Conservation (phyloP, 2,113 vertebrate genomes). For the Brachyhypopomus occidentalis region DNA sequence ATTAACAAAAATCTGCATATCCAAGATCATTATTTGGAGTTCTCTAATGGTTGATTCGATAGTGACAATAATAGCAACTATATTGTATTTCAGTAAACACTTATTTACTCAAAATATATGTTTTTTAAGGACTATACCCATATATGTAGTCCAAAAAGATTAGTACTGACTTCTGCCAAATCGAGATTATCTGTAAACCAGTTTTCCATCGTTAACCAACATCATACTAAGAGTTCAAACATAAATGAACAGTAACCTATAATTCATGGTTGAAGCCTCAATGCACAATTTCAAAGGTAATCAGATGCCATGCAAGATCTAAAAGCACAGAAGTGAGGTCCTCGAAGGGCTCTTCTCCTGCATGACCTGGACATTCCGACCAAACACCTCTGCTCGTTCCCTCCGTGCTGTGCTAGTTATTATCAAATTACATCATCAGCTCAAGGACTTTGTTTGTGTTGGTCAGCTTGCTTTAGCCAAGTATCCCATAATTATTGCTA, state of each 20-base stretch:
- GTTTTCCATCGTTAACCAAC: no score
- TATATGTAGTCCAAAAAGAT: no score
- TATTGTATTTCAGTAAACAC: no score
- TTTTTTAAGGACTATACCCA: no score
- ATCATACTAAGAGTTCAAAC: not conserved
- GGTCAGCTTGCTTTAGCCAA: slow-evolving; percentile 37
- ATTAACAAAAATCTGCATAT: not conserved
- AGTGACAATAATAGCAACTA: not conserved
- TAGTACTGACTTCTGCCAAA: no score
- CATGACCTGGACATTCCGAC: slow-evolving; percentile 30
- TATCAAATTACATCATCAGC: slow-evolving; percentile 31
- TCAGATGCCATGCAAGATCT: no score
- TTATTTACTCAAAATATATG: no score
- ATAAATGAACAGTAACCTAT: not conserved
- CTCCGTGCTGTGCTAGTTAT: slow-evolving; percentile 18
- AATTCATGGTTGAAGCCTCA: not conserved
- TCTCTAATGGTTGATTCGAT: not conserved
- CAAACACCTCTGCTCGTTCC: slow-evolving; percentile 5
- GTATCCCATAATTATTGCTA: slow-evolving; percentile 29
- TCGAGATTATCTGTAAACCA: no score
- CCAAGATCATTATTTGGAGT: slow-evolving; percentile 7
- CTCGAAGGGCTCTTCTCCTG: not conserved
- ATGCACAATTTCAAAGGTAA: not conserved
- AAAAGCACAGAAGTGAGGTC: not conserved
- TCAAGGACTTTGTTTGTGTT: slow-evolving; percentile 49